These are phyloP conservation scores for Papilio elwesi DNA, from an alignment of 2,888 invertebrate species.

Conservation along the genomic window DNA sequence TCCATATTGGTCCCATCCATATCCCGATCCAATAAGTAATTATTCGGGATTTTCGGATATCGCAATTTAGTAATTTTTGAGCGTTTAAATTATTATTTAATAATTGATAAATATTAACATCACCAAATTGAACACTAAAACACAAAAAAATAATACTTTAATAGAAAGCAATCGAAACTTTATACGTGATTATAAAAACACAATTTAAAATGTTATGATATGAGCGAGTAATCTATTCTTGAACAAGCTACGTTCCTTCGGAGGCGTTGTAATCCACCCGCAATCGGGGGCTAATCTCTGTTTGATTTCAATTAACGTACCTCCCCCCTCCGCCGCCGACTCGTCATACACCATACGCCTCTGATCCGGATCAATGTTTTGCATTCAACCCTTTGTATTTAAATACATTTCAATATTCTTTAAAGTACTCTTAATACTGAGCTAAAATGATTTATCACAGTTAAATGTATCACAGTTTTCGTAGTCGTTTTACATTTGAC, in stretches of 20 bases:
- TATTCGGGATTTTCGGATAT: no score
- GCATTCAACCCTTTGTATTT: constrained; percentile 14
- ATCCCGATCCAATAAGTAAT: no score
- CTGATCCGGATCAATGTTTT: constrained; percentile 21
- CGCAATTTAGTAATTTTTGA: no score
- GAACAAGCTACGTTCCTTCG: constrained; percentile 59
- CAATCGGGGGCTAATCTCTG: constrained; percentile 73
- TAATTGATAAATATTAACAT: no score
- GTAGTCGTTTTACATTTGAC: no score
- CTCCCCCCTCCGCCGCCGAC: constrained; percentile 41
- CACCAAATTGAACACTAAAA: no score
- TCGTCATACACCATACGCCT: neutral
- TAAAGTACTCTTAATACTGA: neutral
- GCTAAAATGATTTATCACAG: no score
- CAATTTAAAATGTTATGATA: constrained; percentile 19
- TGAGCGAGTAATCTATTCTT: constrained; percentile 46
- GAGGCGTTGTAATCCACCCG: constrained; percentile 59
- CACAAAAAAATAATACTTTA: no score
- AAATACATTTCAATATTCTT: neutral
- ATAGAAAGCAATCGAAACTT: neutral
- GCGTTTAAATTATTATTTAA: no score
- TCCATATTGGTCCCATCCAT: no score
- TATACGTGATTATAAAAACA: neutral
- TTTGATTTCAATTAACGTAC: constrained; percentile 78
- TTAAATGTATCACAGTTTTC: no score